Evolutionary conservation across 1,140 invertebrate species (phyloP), one percentile per base, ranked within the genome.

Genomic region (Drosophila pruinosa): DNA sequence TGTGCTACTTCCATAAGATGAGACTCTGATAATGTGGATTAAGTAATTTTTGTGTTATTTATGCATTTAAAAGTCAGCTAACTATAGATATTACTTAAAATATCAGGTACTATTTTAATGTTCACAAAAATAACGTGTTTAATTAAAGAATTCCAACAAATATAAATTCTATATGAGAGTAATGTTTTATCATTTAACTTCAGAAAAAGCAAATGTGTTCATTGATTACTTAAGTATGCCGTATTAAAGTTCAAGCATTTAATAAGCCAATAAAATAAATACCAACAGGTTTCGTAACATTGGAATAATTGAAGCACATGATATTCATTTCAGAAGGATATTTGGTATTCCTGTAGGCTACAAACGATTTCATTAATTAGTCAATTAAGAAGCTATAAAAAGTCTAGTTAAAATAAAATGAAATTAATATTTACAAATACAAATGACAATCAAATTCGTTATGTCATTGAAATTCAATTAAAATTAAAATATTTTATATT

Each of bases 11-110:
- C 5, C 24, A 12, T 22, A 3, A 58, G 56, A 47, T 58, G 56
- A 45, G 17, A 6, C 41, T 31, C 14, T 7, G 56, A 45, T 58
- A 58, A 45, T 19, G 24, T 10, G 56, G n/a, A 34, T 34, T 45
- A 58, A 58, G 54, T 45, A 41, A 48, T 48, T 45, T 12, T 45
- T 21, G 24, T 22, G 15, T 21, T 21, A 4, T 41, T 41, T 21
- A 41, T 41, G 2, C 2, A n/a, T 12, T 34, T 34, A 4, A 34
- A 34, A 34, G 31, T 34, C 5, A 31, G 28, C 28, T 8, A 8
- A 31, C 5, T 31, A 6, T 4, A 6, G 24, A 4, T 1, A 26
- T 26, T 28, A 5, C 26, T 31, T 31, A 3, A 7, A 31, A 10
- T 31, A 7, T n/a, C n/a, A n/a, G 28, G n/a, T n/a, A n/a, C n/a